Base-by-base conservation (phyloP, 2,797 vertebrate genomes). In the Spinibarbus caldwelli region DNA sequence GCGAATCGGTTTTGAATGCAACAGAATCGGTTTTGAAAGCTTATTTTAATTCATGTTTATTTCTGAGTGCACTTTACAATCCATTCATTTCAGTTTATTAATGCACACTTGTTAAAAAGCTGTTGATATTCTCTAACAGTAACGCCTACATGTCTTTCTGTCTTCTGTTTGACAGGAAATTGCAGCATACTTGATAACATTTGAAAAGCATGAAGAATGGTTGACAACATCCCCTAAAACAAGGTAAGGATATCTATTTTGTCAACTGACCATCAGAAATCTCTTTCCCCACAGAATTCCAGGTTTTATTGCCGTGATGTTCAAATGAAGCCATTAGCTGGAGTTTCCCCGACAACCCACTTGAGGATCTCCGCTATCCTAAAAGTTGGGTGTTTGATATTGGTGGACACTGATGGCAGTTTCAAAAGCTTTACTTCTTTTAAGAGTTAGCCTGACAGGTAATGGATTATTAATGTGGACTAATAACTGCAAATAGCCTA, bases 181-280 rank as follows among this genome's bases (percentile, higher is more conserved):
- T 84, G 98, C 98, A 93, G 98, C 98, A 93, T 99, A 99, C 96
- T 97, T 99, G 96, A 99, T 99, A 97, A 99, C 98, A 82, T 99
- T 99, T 92, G 98, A 99, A 96, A 99, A 99, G 95, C 98, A 99
- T 91, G 98, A 99, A 94, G 98, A 99, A 96, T 99, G 98, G 98
- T 96, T 99, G 94, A 99, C 98, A 87, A 99, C 98, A 72, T 99
- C 98, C 96, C 98, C 98, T 97, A 99, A 99, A 97, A 99, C 98
- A 95, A 98, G 98, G 98, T 99, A 98, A 98, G 95, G 78, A 70
- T 45, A 11, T 67, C 75, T 7, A 47, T 79, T 23, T 47, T 23
- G 21, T 79, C 29, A 68, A 14, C 21, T 36, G 10, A 36, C 14
- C 36, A 45, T 84, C 68, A 59, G 14, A 68, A 59, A 26, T 72